Evolutionary conservation across 2,113 vertebrate species (phyloP).

Genomic region (Chaetorhynchus papuensis): DNA sequence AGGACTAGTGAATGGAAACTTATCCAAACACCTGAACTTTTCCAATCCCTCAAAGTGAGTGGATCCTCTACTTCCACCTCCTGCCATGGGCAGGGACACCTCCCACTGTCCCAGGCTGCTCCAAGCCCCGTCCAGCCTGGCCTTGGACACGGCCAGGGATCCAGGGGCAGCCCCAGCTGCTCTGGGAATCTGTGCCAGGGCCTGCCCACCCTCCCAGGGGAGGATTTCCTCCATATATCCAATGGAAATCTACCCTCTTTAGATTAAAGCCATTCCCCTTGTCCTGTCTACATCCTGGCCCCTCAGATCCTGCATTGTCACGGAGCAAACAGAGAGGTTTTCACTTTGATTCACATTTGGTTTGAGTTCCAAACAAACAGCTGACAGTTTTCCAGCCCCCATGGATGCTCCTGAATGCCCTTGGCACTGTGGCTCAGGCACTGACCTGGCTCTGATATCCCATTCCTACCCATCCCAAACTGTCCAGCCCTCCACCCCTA

Average conservation of each 20-base stretch:
- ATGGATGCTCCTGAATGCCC: background rate
- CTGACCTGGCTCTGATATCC: background rate
- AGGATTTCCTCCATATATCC: background rate
- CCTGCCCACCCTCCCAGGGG: accelerated
- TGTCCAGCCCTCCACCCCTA: background rate
- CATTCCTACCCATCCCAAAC: background rate
- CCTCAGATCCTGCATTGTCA: background rate
- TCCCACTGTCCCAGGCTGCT: background rate
- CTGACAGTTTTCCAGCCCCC: background rate
- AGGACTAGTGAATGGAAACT: background rate
- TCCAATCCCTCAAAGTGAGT: background rate
- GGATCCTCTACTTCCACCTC: background rate
- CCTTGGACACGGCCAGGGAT: background rate
- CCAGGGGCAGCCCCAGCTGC: background rate
- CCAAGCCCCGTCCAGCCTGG: background rate
- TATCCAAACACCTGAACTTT: background rate
- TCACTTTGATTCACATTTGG: accelerated
- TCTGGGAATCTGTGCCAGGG: background rate
- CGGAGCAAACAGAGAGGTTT: background rate
- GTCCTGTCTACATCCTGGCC: background rate
- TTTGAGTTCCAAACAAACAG: background rate
- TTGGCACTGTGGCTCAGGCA: background rate
- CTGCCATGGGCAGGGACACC: background rate
- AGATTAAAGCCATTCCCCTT: background rate
- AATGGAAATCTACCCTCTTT: background rate